phyloP scores from a whole-genome alignment of 2,113 vertebrate genomes.

The Serinus canaria region DNA sequence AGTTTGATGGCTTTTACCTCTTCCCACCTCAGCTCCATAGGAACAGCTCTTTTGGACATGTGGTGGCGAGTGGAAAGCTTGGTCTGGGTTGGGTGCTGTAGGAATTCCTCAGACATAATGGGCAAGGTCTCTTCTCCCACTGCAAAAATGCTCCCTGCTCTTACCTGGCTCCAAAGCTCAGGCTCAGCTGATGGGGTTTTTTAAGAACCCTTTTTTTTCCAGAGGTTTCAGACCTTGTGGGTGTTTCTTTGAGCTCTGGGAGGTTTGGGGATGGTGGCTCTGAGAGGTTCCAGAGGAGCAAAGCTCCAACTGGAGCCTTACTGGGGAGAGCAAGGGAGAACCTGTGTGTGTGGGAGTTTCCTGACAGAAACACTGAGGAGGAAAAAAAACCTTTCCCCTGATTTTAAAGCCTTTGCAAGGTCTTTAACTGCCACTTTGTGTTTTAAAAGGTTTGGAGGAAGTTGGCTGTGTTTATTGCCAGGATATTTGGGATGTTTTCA shows the following conservation, averaged over 20 bases:
- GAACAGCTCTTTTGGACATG: fast-evolving
- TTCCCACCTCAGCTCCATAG: background rate
- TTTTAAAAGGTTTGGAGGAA: background rate
- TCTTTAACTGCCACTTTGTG: background rate
- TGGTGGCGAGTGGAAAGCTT: background rate
- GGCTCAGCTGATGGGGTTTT: background rate
- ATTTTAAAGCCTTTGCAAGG: background rate
- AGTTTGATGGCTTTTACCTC: background rate
- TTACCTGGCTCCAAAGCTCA: background rate
- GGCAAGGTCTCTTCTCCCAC: background rate
- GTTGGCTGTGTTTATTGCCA: background rate
- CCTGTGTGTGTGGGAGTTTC: background rate
- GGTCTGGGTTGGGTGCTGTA: background rate
- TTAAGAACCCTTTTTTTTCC: background rate
- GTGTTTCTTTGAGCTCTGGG: background rate
- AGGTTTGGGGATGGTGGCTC: background rate
- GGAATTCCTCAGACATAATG: background rate
- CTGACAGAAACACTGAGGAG: background rate
- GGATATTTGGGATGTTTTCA: background rate
- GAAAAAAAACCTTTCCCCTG: background rate
- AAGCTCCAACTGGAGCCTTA: background rate
- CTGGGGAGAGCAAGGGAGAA: background rate
- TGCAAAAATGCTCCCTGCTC: background rate
- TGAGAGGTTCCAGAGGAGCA: background rate
- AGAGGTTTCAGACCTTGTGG: background rate